Evolutionary conservation across 2,888 invertebrate genomes (phyloP), one percentile per base, ranked within the genome.

Genomic region (Steinernema scapterisci): DNA sequence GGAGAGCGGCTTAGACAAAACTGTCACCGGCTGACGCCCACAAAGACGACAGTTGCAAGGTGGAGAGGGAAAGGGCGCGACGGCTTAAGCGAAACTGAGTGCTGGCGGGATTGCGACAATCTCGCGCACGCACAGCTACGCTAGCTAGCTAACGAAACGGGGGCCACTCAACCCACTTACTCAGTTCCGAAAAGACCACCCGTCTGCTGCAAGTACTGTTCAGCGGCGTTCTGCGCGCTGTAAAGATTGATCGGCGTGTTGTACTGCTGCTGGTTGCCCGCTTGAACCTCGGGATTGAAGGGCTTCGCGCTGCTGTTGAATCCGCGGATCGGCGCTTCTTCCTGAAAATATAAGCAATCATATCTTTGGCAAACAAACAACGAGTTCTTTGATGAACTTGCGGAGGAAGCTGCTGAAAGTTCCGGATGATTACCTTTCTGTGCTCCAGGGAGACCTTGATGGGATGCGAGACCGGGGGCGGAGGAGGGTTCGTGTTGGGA

Each of bases 121-220:
- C 52, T 38, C 38, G 52, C 56, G 31, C 38, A 52, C 52, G 27
- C 25, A 56, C 54, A 9, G 25, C 21, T 19, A 27, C 52, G 46
- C 21, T 6, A 56, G 31, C n/a, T n/a, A 5, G 44, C 45, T 44
- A 46, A 7, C 43, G 11, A 19, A 51, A 72, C 52, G 48, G 72
- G 25, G 19, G 43, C 44, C 51, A 63, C 38, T 43, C 43, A 5
- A 44, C 63, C n/a, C 63, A 76, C 79, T 74, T 75, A 79, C 75
- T 81, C 80, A 45, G 81, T 79, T 38, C 83, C 81, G n/a, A 83
- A 82, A 23, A 80, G 73, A 54, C 85, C 85, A 11, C 81, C 79
- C 13, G 84, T 86, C 75, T 84, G 82, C 74, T 81, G 80, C 23
- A 81, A 75, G 76, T 86, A 86, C 73, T 83, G 83, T 71, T 85